Conservation (phyloP, 2,113 vertebrate species). For the Dissostichus mawsoni region DNA sequence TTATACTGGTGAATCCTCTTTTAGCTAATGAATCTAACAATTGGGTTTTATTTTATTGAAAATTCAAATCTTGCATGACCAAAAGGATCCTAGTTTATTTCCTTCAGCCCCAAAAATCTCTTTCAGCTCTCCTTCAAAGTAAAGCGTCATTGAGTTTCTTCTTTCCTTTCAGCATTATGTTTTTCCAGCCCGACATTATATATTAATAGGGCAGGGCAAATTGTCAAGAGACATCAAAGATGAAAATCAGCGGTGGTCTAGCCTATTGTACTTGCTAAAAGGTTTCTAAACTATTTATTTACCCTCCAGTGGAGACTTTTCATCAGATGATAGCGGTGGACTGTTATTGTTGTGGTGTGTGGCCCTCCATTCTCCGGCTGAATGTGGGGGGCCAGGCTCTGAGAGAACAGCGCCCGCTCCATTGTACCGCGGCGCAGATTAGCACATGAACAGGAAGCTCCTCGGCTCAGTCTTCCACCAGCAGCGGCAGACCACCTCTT, state of each 20-base stretch:
- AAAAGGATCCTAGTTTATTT: conserved; percentile 24
- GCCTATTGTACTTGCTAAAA: conserved; percentile 64
- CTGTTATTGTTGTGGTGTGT: conserved; percentile 69
- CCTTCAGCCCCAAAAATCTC: neutral
- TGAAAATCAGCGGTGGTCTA: conserved; percentile 53
- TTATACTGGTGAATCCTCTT: conserved; percentile 20
- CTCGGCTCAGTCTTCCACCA: conserved; percentile 52
- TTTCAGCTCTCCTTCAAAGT: conserved; percentile 29
- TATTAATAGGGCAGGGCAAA: conserved; percentile 44
- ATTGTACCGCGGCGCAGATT: conserved; percentile 69
- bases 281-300: conserved; percentile 76
- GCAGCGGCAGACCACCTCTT: conserved; percentile 62
- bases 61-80: conserved; percentile 41
- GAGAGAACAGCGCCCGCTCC: conserved; percentile 49
- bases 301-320: conserved; percentile 71
- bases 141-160: conserved; percentile 34
- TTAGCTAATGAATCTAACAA: conserved; percentile 53
- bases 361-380: conserved; percentile 67
- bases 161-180: conserved; percentile 35
- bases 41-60: conserved; percentile 44
- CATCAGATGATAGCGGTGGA: conserved; percentile 61
- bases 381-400: conserved; percentile 56
- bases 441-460: conserved; percentile 81
- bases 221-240: conserved; percentile 62
- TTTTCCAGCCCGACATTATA: conserved; percentile 35